Percentiles rank a stretch among this genome's conserved stretches.
These are phyloP conservation scores for Oenanthe melanoleuca DNA, from an alignment of 2,113 vertebrate species.

Conservation along the genomic window DNA sequence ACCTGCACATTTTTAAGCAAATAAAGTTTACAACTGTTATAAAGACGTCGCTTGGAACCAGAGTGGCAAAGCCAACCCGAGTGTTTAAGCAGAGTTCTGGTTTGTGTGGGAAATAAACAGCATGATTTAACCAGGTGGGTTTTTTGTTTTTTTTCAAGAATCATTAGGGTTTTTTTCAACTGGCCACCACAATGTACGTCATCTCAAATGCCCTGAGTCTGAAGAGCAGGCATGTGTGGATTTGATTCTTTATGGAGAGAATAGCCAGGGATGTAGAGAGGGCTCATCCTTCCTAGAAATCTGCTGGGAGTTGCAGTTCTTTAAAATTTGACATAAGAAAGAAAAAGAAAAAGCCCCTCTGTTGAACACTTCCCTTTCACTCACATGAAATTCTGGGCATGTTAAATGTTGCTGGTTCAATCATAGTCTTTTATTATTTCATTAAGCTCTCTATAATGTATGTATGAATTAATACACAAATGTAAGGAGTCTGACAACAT, in stretches of 20 bases:
- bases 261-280: neutral
- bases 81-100: slow-evolving; percentile 1
- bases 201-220: neutral
- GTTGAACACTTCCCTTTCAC: neutral
- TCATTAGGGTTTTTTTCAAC: neutral
- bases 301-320: neutral
- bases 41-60: slow-evolving; percentile 6
- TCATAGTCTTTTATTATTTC: slow-evolving; percentile 46
- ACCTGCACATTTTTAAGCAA: slow-evolving; percentile 65
- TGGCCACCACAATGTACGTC: neutral
- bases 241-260: neutral
- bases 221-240: neutral
- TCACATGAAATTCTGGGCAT: neutral
- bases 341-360: neutral
- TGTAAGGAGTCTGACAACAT: neutral
- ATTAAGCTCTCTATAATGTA: slow-evolving; percentile 45
- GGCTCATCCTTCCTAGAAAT: slow-evolving; percentile 3
- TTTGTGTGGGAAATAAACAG: slow-evolving; percentile 16
- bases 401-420: slow-evolving; percentile 18
- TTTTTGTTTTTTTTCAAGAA: neutral
- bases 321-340: neutral
- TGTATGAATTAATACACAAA: slow-evolving; percentile 58
- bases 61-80: neutral
- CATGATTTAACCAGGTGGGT: neutral
- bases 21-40: slow-evolving; percentile 66